These are phyloP conservation scores for Rhamnusium bicolor DNA, from an alignment of 2,888 invertebrate species.

Conservation along the genomic window DNA sequence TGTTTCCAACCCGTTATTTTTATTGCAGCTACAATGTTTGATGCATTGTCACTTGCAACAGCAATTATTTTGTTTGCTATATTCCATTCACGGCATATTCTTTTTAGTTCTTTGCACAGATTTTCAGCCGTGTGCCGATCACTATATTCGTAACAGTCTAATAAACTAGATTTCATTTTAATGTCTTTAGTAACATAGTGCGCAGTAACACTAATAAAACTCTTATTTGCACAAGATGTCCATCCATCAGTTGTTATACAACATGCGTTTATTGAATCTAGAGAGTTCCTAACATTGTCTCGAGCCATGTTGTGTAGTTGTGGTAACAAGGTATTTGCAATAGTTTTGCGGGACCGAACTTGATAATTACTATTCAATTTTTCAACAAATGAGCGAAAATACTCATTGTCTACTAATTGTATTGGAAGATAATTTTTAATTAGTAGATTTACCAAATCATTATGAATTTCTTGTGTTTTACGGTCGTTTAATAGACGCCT, in stretches of 20 bases:
- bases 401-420: constrained; percentile 35
- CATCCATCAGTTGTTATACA: constrained; percentile 12
- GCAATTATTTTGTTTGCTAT: constrained; percentile 22
- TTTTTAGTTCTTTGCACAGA: not conserved
- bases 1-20: constrained; percentile 22
- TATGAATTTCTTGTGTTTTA: constrained; percentile 29
- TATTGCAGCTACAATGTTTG: constrained; percentile 10
- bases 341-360: constrained; percentile 15
- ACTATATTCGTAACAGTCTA: constrained; percentile 14
- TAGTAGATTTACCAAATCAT: not conserved
- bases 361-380: constrained; percentile 34
- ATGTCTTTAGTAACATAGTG: not conserved
- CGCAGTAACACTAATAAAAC: constrained; percentile 13
- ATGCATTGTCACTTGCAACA: not conserved
- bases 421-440: constrained; percentile 36
- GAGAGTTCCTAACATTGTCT: not conserved
- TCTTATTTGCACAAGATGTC: constrained; percentile 2
- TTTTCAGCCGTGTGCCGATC: constrained; percentile 10
- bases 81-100: constrained; percentile 23
- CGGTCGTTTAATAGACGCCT: constrained; percentile 24
- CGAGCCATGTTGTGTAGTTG: constrained; percentile 4
- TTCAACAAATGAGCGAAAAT: constrained; percentile 24
- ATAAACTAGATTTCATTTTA: not conserved
- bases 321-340: constrained; percentile 13
- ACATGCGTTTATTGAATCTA: not conserved